A percentile compares a stretch with the other conserved stretches of the same genome.
Conservation (phyloP, 2,113 vertebrate genomes). For the Electrona antarctica region DNA sequence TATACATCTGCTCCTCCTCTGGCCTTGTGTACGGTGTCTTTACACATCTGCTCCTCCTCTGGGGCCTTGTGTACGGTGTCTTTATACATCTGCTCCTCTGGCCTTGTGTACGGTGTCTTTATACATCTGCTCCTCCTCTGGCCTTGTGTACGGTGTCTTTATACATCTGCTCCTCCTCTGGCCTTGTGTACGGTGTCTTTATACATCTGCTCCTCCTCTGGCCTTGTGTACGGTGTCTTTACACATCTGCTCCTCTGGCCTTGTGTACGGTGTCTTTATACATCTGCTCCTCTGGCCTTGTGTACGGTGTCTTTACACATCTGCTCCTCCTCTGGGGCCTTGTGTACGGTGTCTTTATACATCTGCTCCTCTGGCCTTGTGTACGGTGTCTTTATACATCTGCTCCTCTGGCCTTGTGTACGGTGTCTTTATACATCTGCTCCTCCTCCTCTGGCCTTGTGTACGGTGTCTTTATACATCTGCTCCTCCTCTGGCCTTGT, state of each 20-base stretch:
- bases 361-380: constrained; percentile 12
- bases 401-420: constrained; percentile 18
- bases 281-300: constrained; percentile 8
- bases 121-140: constrained; percentile 1
- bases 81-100: not conserved
- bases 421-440: too few relatives aligned
- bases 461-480: not conserved
- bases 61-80: constrained; percentile 7
- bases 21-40: constrained; percentile 5
- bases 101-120: constrained; percentile 3
- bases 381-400: not conserved
- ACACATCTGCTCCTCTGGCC: not conserved
- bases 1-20: not conserved
- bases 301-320: constrained; percentile 1
- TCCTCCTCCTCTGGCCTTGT: constrained; percentile 12
- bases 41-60: too few relatives aligned
- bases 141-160: constrained; percentile 3
- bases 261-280: constrained; percentile 3
- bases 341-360: constrained; percentile 2
- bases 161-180: constrained; percentile 1
- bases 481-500: constrained; percentile 12
- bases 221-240: constrained; percentile 3
- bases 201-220: constrained; percentile 1
- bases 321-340: constrained; percentile 3
- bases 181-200: constrained; percentile 3